Base-by-base conservation (phyloP, 2,888 invertebrate species). In the Cheilosia vernalis region DNA sequence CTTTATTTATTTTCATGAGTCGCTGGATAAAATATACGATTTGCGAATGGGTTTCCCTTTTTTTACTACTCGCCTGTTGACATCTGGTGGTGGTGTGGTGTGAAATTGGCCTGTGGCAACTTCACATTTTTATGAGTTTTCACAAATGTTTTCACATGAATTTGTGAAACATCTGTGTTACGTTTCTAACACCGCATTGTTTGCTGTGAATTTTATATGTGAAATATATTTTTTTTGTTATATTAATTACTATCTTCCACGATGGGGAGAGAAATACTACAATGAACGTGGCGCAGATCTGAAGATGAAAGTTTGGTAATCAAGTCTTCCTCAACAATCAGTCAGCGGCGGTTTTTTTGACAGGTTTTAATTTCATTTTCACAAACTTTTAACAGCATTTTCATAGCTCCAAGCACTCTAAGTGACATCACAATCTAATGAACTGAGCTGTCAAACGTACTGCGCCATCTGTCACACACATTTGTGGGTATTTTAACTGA, bases 11-110 rank as follows among this genome's bases (percentile, higher is more conserved):
- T 30, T 30, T 4, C 10, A 37, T 4, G 9, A 33, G 33, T 69
- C 67, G 44, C 53, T 53, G 60, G 60, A 77, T 51, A 19, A 19
- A 42, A 17, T 47, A 51, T 51, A 24, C 21, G 21, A 21, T 21
- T 2, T 24, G 3, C 24, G 3, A 69, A 6, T 51, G 37, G 33
- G 44, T 58, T 69, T 58, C 58, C 24, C 69, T 51, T 10, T 33
- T 33, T 33, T 10, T 6, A 6, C 56, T 56, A 37, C 9, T 37
- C 17, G 44, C 44, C 33, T 60, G 17, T 17, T 37, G 55, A 69
- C 67, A 69, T 69, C 30, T 69, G 67, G 55, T 33, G 66, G 64
- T 63, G 63, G 17, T n/a, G 13, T 49, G 49, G 49, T 24, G 51
- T 51, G 51, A 60, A 60, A 19, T 9, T 51, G 51, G 15, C 9